A percentile compares a stretch with the other conserved stretches of the same genome.
phyloP scores from a whole-genome alignment of 2,113 vertebrate genomes.

The Clarias magur region DNA sequence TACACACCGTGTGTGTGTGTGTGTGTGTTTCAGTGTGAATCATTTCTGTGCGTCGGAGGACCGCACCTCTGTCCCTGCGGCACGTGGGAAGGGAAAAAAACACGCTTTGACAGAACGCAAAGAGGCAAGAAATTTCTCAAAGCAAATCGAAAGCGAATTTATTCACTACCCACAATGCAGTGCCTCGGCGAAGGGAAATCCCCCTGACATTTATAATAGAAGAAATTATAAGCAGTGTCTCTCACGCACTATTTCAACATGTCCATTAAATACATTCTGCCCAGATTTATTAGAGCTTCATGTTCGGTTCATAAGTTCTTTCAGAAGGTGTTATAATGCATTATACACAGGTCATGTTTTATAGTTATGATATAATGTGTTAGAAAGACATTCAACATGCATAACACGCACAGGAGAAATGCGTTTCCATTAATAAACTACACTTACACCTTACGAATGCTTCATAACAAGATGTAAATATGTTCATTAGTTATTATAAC shows the following conservation, averaged over 20 bases:
- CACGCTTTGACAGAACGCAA: conserved; percentile 24
- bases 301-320: no score
- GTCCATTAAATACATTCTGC: no score
- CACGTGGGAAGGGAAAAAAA: conserved; percentile 12
- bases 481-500: no score
- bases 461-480: no score
- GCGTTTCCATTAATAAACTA: no score
- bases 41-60: conserved; percentile 17
- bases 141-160: conserved; percentile 33
- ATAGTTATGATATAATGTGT: no score
- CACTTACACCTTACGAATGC: no score
- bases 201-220: background rate
- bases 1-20: no score
- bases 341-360: background rate
- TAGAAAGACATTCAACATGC: no score
- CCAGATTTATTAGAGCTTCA: no score
- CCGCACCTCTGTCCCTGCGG: conserved; percentile 11
- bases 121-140: conserved; percentile 38
- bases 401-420: no score
- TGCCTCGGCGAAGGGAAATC: conserved; percentile 32
- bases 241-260: background rate
- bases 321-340: background rate
- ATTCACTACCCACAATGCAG: conserved; percentile 35
- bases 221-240: background rate
- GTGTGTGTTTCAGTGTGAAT: background rate